Base-by-base conservation (phyloP, 2,888 invertebrate genomes). In the Cantharis lateralis region DNA sequence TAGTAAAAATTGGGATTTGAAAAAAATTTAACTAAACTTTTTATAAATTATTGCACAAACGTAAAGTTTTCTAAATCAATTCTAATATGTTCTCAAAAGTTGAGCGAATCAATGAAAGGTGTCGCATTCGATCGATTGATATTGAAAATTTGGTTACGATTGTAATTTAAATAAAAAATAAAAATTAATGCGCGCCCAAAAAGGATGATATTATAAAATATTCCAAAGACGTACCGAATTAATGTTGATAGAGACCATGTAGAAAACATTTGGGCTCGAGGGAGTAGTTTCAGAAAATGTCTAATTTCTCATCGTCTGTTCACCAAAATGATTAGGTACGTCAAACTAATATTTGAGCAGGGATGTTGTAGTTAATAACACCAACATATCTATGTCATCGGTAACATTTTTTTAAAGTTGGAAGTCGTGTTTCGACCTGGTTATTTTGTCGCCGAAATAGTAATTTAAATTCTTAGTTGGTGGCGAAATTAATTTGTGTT, bases 331-430 rank as follows among this genome's bases (percentile, higher is more conserved):
- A 61, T 62, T 68, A 62, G 68, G 73, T 74, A 62, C 73, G 69
- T 74, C 73, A 74, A 74, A 74, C 73, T 74, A 74, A 74, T 68
- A 74, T 74, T 74, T 74, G 69, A 69, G 62, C 73, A 74, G 68
- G 48, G 69, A 24, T 74, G 73, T 74, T 48, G 73, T 74, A 74
- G 69, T 74, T 74, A 74, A 74, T 74, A 74, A 74, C 73, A 26
- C 73, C 15, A 69, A 69, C 68, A 69, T 74, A 62, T 74, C 69
- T 61, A 69, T 62, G 73, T 68, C 73, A 68, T 61, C 69, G 69
- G 61, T 74, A 62, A 66, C 10, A 66, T 66, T 66, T 66, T 66
- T 66, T 66, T 48, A 48, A 28, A 48, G 48, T 48, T 48, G n/a
- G 48, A 48, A 48, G 48, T 48, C 7, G 32, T 48, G n/a, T 48